Percentiles rank a stretch among this genome's conserved stretches.
Evolutionary conservation across 1,140 invertebrate genomes (phyloP).

Genomic region (Hycleus cichorii): DNA sequence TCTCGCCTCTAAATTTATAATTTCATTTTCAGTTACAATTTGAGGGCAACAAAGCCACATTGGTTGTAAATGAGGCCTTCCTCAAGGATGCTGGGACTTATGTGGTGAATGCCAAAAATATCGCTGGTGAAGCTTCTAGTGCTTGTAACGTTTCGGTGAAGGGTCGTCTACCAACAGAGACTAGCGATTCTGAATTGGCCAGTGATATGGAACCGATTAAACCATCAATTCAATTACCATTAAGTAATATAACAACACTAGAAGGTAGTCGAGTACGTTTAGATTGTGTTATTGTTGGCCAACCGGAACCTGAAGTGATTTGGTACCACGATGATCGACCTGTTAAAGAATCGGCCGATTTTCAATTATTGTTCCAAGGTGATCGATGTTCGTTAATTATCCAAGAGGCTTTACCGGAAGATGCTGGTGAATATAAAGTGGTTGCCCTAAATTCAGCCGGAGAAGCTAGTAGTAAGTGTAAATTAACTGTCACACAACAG

Average conservation of each 20-base stretch:
- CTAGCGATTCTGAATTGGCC: conserved; percentile 63
- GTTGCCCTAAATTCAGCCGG: conserved; percentile 74
- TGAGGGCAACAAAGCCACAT: conserved; percentile 52
- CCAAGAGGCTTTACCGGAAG: conserved; percentile 64
- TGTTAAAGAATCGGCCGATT: conserved; percentile 76
- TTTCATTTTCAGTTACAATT: conserved; percentile 49
- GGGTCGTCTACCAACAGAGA: conserved; percentile 60
- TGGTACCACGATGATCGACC: conserved; percentile 81
- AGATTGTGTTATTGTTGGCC: conserved; percentile 75
- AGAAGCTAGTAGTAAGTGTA: conserved; percentile 66
- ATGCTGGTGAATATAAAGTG: conserved; percentile 72
- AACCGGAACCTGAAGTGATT: conserved; percentile 81
- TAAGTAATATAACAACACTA: conserved; percentile 60
- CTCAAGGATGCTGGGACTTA: conserved; percentile 66
- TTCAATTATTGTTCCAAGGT: conserved; percentile 72
- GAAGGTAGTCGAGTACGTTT: conserved; percentile 65
- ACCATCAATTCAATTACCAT: conserved; percentile 62
- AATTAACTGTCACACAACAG: conserved; percentile 46
- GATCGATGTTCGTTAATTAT: conserved; percentile 75
- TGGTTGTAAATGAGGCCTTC: conserved; percentile 61
- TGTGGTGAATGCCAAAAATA: conserved; percentile 55
- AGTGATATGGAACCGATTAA: conserved; percentile 63
- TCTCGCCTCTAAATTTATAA: conserved; percentile 29
- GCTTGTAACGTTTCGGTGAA: conserved; percentile 63
- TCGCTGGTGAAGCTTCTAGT: conserved; percentile 54